A percentile compares a stretch with the other conserved stretches of the same genome.
These are phyloP conservation scores for Pogonocherus hispidulus DNA, from an alignment of 2,888 invertebrate genomes.

Conservation along the genomic window DNA sequence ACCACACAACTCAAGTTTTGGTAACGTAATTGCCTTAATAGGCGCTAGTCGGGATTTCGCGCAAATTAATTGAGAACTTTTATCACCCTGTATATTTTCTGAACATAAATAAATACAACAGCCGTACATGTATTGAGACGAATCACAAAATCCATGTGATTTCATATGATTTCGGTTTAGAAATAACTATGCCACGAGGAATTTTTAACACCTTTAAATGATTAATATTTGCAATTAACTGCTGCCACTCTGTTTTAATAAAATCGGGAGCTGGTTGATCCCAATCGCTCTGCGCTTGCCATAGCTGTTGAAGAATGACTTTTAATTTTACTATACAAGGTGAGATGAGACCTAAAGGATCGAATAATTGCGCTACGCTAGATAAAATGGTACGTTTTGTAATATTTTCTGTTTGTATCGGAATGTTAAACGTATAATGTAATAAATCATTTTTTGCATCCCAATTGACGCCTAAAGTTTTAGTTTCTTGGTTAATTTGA, in stretches of 20 bases:
- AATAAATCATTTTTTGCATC: slow-evolving; percentile 34
- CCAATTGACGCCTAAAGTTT: slow-evolving; percentile 44
- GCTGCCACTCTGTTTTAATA: slow-evolving; percentile 11
- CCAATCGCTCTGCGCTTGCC: slow-evolving; percentile 42
- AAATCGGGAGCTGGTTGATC: slow-evolving; percentile 35
- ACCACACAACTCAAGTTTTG: slow-evolving; percentile 47
- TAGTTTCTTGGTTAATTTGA: slow-evolving; percentile 11
- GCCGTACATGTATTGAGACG: slow-evolving; percentile 38
- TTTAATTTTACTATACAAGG: slow-evolving; percentile 44
- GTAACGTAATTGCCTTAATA: slow-evolving; percentile 44
- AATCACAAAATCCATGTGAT: slow-evolving; percentile 45
- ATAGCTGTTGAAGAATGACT: slow-evolving; percentile 43
- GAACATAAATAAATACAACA: slow-evolving; percentile 37
- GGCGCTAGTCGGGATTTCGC: slow-evolving; percentile 45
- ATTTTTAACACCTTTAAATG: slow-evolving; percentile 30
- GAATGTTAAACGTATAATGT: slow-evolving; percentile 35
- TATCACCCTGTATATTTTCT: slow-evolving; percentile 14
- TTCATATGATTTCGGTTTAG: slow-evolving; percentile 10
- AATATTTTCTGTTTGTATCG: slow-evolving; percentile 4
- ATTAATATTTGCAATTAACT: slow-evolving; percentile 19
- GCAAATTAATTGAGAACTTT: slow-evolving; percentile 22
- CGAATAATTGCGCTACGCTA: slow-evolving; percentile 42
- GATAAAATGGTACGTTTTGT: slow-evolving; percentile 44
- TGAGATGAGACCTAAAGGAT: slow-evolving; percentile 45
- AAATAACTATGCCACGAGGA: slow-evolving; percentile 31